A percentile compares a stretch with the other conserved stretches of the same genome.
These are phyloP conservation scores for Adrianichthys oophorus DNA, from an alignment of 2,797 vertebrate species.

Conservation along the genomic window DNA sequence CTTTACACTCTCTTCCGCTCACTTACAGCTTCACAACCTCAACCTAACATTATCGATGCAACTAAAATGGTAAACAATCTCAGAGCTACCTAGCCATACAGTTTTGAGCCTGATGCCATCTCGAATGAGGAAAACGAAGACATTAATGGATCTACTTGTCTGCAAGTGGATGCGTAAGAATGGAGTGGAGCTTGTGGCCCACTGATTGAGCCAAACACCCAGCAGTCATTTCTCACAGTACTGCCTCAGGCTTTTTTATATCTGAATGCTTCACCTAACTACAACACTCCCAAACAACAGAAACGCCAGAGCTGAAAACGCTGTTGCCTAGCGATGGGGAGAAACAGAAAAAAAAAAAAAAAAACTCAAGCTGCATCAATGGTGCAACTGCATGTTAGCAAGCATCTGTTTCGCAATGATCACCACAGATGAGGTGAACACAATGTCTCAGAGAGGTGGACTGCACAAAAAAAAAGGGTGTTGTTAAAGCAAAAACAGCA, in stretches of 20 bases:
- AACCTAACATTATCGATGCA: no score
- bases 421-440: constrained; percentile 13
- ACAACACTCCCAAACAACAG: constrained; percentile 9
- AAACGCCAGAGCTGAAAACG: constrained; percentile 63
- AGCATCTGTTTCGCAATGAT: constrained; percentile 30
- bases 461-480: constrained; percentile 30
- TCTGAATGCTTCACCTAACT: constrained; percentile 37
- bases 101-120: no score
- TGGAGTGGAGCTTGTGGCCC: no score
- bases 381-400: constrained; percentile 49
- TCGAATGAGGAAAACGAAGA: no score
- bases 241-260: constrained; percentile 37
- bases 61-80: no score
- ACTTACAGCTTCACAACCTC: no score
- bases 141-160: no score
- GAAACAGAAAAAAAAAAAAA: constrained; percentile 7
- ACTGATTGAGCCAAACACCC: constrained; percentile 15
- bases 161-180: no score
- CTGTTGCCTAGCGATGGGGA: constrained; percentile 80
- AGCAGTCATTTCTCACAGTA: constrained; percentile 42
- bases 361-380: constrained; percentile 68
- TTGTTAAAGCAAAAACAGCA: neutral
- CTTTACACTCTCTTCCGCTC: no score
- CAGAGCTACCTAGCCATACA: no score
- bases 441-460: constrained; percentile 15